Conservation (phyloP, 2,888 invertebrate species). For the Stramonita haemastoma region DNA sequence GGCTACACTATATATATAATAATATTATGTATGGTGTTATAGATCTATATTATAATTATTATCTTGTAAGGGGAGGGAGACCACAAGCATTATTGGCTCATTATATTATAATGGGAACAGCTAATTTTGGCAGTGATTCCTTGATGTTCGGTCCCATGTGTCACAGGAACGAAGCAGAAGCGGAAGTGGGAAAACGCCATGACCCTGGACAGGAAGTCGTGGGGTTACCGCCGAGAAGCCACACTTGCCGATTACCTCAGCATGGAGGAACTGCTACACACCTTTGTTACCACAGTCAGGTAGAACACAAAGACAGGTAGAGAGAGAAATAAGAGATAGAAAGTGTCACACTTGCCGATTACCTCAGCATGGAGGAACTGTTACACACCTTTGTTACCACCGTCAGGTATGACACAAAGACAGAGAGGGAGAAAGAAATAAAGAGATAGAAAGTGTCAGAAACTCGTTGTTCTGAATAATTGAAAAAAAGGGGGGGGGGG, state of each 20-base stretch:
- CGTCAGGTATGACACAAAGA: conserved; percentile 67
- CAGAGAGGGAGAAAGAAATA: too few relatives aligned
- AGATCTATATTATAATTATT: too few relatives aligned
- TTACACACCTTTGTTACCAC: conserved; percentile 74
- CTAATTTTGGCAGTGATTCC: neutral
- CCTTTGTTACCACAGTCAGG: conserved; percentile 76
- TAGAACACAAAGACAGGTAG: conserved; percentile 46
- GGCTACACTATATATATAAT: too few relatives aligned
- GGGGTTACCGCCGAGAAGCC: conserved; percentile 79
- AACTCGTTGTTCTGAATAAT: neutral
- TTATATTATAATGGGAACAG: too few relatives aligned
- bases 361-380: conserved; percentile 80
- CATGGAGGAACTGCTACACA: conserved; percentile 80
- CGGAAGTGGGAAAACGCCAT: conserved; percentile 98
- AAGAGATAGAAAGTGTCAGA: too few relatives aligned
- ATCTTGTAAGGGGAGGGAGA: too few relatives aligned
- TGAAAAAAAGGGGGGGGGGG: neutral
- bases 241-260: conserved; percentile 68
- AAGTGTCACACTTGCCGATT: conserved; percentile 69
- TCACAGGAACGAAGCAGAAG: conserved; percentile 67
- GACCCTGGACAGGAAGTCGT: conserved; percentile 89
- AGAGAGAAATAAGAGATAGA: too few relatives aligned
- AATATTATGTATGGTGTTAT: too few relatives aligned
- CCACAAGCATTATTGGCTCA: too few relatives aligned
- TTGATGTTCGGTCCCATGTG: neutral